Evolutionary conservation across 1,140 invertebrate species (phyloP).

Genomic region (Nasonia vitripennis): DNA sequence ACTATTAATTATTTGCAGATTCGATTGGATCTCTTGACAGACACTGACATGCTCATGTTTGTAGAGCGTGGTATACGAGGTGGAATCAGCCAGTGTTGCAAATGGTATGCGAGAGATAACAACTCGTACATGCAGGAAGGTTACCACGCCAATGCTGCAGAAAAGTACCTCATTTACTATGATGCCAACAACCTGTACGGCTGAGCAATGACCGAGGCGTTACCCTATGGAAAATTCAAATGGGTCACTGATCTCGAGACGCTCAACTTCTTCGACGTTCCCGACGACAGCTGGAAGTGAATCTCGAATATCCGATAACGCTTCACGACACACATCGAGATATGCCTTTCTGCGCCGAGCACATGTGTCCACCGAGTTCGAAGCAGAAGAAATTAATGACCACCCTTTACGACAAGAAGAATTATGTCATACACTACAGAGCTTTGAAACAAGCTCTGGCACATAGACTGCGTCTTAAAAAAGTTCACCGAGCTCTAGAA

Average conservation of each 20-base stretch:
- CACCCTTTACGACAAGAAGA: constrained; percentile 56
- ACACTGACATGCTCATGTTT: constrained; percentile 50
- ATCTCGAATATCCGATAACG: constrained; percentile 56
- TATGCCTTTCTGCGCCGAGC: constrained; percentile 73
- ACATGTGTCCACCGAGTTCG: constrained; percentile 50
- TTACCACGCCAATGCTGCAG: constrained; percentile 56
- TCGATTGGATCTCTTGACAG: constrained; percentile 66
- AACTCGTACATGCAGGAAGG: constrained; percentile 63
- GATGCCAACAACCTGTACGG: constrained; percentile 68
- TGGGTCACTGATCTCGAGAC: constrained; percentile 73
- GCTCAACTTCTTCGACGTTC: background rate
- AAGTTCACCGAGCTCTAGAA: constrained; percentile 55
- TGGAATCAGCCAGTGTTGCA: background rate
- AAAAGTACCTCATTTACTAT: background rate
- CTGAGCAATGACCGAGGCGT: constrained; percentile 53
- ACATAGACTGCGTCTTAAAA: constrained; percentile 43
- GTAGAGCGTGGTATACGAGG: constrained; percentile 34
- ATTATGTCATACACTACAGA: constrained; percentile 74
- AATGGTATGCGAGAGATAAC: constrained; percentile 71
- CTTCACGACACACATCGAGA: constrained; percentile 75
- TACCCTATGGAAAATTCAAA: constrained; percentile 63
- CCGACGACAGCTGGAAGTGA: constrained; percentile 71
- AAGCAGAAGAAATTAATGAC: constrained; percentile 65
- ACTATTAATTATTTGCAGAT: background rate
- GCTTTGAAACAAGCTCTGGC: constrained; percentile 73